These are phyloP conservation scores for Paradoxurus hermaphroditus DNA, from an alignment of 2,113 vertebrate species.

Conservation along the genomic window DNA sequence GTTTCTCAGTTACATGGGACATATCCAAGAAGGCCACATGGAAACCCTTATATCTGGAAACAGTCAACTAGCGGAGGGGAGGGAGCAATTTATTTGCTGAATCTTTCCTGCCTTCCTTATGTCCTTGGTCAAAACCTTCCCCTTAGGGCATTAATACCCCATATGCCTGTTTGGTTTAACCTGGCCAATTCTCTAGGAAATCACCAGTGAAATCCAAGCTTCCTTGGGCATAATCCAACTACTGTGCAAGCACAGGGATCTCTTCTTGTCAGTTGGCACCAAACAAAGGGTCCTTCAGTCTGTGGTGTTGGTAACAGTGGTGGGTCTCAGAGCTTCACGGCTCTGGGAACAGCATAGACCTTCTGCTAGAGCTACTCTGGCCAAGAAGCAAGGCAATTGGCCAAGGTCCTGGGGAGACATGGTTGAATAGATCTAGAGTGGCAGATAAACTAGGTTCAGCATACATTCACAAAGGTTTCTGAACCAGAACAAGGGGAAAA, in stretches of 20 bases:
- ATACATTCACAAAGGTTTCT: neutral
- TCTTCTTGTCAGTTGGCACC: neutral
- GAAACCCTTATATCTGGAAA: neutral
- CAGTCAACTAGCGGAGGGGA: neutral
- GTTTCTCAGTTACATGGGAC: neutral
- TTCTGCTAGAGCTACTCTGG: neutral
- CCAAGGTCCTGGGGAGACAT: neutral
- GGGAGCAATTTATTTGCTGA: neutral
- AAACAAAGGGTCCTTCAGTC: neutral
- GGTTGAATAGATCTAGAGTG: neutral
- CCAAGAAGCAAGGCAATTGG: neutral
- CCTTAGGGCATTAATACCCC: neutral
- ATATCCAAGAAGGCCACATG: neutral
- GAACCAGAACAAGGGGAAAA: neutral
- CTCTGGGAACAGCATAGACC: neutral
- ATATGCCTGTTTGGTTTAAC: neutral
- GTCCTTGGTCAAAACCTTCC: neutral
- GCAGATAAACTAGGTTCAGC: neutral
- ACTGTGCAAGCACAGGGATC: neutral
- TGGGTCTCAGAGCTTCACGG: neutral
- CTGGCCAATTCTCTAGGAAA: neutral
- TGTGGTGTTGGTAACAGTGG: neutral
- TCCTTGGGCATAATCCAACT: neutral
- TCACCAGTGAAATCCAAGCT: neutral
- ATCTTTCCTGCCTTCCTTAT: neutral